Evolutionary conservation across 2,888 invertebrate genomes (phyloP).

Genomic region (Ametastegia equiseti): DNA sequence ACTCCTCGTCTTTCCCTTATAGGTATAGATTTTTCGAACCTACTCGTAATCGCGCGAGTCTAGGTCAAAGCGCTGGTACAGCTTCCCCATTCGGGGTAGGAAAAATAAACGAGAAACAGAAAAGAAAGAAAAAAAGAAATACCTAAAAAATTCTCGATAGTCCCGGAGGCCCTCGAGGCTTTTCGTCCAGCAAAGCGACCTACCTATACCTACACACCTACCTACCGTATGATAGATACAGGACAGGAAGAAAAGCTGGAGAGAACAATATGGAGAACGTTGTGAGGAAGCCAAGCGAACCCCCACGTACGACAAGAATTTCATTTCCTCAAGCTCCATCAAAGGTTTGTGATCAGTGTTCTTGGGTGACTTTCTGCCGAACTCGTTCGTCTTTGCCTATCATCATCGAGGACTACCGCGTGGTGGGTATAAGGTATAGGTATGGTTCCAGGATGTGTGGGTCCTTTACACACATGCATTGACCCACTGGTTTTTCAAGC

Average conservation of each 20-base stretch:
- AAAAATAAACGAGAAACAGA: neutral
- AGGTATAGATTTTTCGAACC: too few species aligned
- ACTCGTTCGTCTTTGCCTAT: slow-evolving; percentile 24
- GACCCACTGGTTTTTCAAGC: slow-evolving; percentile 6
- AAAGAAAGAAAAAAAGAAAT: too few species aligned
- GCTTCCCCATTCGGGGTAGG: neutral
- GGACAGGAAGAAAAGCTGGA: neutral
- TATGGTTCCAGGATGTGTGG: neutral
- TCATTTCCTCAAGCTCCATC: slow-evolving; percentile 66
- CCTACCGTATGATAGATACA: too few species aligned
- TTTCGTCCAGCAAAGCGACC: slow-evolving; percentile 2
- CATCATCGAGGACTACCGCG: slow-evolving; percentile 17
- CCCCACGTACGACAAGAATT: slow-evolving; percentile 62
- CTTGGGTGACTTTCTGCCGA: slow-evolving; percentile 5
- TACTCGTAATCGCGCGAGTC: neutral
- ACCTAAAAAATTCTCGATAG: neutral
- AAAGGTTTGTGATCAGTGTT: slow-evolving; percentile 35
- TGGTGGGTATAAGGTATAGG: neutral
- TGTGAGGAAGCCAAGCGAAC: slow-evolving; percentile 38
- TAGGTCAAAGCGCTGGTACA: neutral
- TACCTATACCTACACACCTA: too few species aligned
- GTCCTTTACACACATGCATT: neutral
- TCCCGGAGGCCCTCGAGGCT: slow-evolving; percentile 3
- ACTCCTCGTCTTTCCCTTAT: too few species aligned
- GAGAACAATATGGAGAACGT: slow-evolving; percentile 41